Evolutionary conservation across 2,113 vertebrate species (phyloP).

Genomic region (Rafetus swinhoei): DNA sequence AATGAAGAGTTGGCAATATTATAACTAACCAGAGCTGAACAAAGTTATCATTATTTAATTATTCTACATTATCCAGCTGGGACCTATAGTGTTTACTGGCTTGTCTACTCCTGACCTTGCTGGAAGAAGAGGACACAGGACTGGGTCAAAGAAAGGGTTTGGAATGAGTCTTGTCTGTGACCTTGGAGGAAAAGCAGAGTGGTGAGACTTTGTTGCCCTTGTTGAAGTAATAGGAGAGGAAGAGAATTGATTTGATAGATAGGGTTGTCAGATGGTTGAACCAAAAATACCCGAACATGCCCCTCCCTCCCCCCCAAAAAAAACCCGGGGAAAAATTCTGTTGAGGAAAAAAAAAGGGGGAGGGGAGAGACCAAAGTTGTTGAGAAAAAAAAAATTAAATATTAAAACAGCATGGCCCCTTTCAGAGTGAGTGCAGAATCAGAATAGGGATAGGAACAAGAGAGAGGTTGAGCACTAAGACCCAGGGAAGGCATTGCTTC

Average conservation of each 20-base stretch:
- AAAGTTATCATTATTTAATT: background rate
- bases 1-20: background rate
- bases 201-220: background rate
- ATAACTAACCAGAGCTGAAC: background rate
- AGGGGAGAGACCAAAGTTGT: too few species aligned
- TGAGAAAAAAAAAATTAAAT: too few species aligned
- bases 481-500: too few species aligned
- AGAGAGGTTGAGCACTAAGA: too few species aligned
- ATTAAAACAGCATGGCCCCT: too few species aligned
- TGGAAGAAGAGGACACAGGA: background rate
- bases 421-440: too few species aligned
- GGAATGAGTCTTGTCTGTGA: background rate
- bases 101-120: background rate
- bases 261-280: too few species aligned
- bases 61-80: background rate
- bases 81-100: background rate
- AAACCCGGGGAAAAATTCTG: too few species aligned
- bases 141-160: background rate
- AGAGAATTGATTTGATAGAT: background rate
- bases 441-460: too few species aligned
- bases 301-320: too few species aligned
- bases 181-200: background rate
- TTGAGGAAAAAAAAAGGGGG: too few species aligned
- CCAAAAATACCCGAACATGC: too few species aligned
- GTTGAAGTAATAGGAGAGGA: rapidly evolving